Percentiles rank a stretch among this genome's conserved stretches.
phyloP scores from a whole-genome alignment of 2,113 vertebrate genomes.

The Prionailurus viverrinus region DNA sequence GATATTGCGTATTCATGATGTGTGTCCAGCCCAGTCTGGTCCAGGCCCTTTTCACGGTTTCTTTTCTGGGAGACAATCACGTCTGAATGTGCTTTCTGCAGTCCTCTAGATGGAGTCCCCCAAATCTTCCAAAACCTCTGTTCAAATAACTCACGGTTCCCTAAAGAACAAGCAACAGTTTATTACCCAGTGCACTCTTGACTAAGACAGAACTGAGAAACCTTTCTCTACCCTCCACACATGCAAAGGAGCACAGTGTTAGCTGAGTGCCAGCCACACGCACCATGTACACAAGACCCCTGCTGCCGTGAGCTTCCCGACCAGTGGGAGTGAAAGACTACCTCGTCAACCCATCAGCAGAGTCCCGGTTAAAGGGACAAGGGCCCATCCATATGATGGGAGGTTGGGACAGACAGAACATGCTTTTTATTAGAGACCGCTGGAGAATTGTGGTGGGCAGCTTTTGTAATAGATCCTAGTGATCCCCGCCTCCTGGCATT shows the following conservation, averaged over 20 bases:
- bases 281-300: not conserved
- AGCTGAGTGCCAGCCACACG: not conserved
- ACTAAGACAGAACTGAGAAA: not conserved
- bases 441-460: not conserved
- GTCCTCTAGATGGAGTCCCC: not conserved
- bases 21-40: not conserved
- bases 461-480: not conserved
- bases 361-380: not conserved
- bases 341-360: not conserved
- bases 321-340: not conserved
- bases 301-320: not conserved
- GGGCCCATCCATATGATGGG: not conserved
- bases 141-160: not conserved
- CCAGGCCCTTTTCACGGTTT: not conserved
- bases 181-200: not conserved
- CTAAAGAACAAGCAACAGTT: not conserved
- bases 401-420: not conserved
- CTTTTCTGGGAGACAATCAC: not conserved
- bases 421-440: not conserved
- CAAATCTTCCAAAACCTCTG: not conserved
- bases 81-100: not conserved
- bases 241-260: not conserved
- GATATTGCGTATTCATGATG: not conserved
- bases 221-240: not conserved
- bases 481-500: not conserved